Percentiles rank a stretch among this genome's conserved stretches.
Evolutionary conservation across 1,140 invertebrate species (phyloP).

Genomic region (Lysiphlebus fabarum): DNA sequence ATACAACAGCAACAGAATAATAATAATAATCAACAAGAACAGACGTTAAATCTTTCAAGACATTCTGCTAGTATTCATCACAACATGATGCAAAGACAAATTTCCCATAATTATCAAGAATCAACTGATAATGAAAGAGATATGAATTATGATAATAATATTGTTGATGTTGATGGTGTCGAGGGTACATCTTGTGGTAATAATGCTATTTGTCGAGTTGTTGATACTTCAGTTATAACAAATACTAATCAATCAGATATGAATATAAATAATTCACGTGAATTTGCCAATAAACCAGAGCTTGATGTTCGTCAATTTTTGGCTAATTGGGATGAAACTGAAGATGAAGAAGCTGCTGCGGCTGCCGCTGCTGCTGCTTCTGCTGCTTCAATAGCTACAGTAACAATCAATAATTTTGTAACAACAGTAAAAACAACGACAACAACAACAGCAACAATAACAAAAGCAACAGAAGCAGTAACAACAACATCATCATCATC

Average conservation of each 20-base stretch:
- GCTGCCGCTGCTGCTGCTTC: conserved; percentile 11
- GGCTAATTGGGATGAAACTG: conserved; percentile 53
- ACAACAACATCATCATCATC: too few species aligned
- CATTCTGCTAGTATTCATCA: conserved; percentile 8
- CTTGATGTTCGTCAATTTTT: conserved; percentile 53
- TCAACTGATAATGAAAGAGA: background rate
- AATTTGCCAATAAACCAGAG: conserved; percentile 49
- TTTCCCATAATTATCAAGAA: conserved; percentile 14
- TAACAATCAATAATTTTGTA: too few species aligned
- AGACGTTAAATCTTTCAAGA: conserved; percentile 23
- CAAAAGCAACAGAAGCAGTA: too few species aligned
- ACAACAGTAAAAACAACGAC: too few species aligned
- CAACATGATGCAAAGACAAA: background rate
- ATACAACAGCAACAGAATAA: background rate
- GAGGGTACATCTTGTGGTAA: too few species aligned
- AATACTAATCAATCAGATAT: conserved; percentile 17
- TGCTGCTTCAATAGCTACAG: conserved; percentile 26
- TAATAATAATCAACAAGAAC: conserved; percentile 28
- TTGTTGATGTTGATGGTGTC: conserved; percentile 20
- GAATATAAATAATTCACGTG: conserved; percentile 30
- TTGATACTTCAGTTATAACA: conserved; percentile 12
- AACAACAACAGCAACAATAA: too few species aligned
- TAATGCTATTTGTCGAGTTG: too few species aligned
- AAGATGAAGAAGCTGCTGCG: conserved; percentile 45
- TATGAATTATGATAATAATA: conserved; percentile 14